These are phyloP conservation scores for Lycocorax pyrrhopterus DNA, from an alignment of 2,113 vertebrate species.

Conservation along the genomic window DNA sequence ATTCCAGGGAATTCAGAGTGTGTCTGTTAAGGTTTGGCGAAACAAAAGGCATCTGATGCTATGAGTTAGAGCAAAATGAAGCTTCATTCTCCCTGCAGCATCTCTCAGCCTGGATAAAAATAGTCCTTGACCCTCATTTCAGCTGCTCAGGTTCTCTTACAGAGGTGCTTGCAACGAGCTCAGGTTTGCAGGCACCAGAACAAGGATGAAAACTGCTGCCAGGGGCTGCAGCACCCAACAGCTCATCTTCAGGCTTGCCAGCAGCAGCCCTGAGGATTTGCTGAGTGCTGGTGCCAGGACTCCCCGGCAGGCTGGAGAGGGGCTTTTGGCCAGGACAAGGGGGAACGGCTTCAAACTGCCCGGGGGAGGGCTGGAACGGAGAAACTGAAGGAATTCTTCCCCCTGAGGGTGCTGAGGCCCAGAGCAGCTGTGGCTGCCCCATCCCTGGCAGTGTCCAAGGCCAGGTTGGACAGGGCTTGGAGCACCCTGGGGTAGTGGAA, in stretches of 20 bases:
- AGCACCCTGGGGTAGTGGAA: fast-evolving
- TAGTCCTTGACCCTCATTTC: neutral
- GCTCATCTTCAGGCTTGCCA: neutral
- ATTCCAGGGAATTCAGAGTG: neutral
- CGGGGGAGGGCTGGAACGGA: neutral
- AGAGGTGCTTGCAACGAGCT: neutral
- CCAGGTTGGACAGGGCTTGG: fast-evolving
- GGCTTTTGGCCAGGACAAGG: neutral
- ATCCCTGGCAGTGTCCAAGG: neutral
- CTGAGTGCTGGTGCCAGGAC: neutral
- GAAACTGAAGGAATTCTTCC: neutral
- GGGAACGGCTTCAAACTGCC: neutral
- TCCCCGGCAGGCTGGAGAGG: neutral
- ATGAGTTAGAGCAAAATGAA: neutral
- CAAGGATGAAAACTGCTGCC: neutral
- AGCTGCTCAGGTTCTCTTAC: neutral
- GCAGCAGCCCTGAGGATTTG: neutral
- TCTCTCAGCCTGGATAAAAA: neutral
- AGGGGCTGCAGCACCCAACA: neutral
- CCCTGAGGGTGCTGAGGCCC: neutral
- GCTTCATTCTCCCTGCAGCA: neutral
- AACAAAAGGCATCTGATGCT: neutral
- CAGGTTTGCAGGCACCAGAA: neutral
- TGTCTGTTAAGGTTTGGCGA: neutral
- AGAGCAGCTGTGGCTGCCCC: neutral